A percentile compares a stretch with the other conserved stretches of the same genome.
These are phyloP conservation scores for Cirrhinus mrigala DNA, from an alignment of 2,797 vertebrate species.

Conservation along the genomic window DNA sequence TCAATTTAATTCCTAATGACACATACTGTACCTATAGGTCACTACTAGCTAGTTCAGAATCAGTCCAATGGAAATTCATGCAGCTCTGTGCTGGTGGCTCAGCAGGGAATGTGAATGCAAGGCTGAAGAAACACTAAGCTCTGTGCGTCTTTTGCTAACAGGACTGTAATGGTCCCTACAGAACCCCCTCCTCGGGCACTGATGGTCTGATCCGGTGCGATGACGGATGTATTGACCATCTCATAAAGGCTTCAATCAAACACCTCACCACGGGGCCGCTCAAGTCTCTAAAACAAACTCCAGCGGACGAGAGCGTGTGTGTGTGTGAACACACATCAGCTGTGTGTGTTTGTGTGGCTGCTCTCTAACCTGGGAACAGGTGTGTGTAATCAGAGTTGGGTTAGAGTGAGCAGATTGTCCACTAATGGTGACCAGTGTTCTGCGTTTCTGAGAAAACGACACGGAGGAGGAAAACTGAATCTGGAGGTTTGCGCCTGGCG, in stretches of 20 bases:
- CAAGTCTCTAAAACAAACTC: constrained; percentile 55
- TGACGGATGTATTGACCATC: constrained; percentile 29
- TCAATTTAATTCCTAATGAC: no score
- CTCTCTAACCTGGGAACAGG: constrained; percentile 36
- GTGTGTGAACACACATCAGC: constrained; percentile 45
- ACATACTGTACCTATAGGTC: no score
- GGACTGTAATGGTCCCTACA: not conserved
- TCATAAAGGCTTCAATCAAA: constrained; percentile 51
- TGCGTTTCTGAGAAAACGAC: not conserved
- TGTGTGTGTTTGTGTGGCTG: constrained; percentile 34
- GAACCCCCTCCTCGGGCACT: not conserved
- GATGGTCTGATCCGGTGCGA: not conserved
- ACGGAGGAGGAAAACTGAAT: constrained; percentile 30
- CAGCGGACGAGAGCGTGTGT: constrained; percentile 13
- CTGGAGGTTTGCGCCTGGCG: constrained; percentile 7
- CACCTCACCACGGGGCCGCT: constrained; percentile 41
- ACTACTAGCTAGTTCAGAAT: no score
- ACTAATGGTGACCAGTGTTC: constrained; percentile 47
- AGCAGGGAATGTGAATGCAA: not conserved
- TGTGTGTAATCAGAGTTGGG: constrained; percentile 59
- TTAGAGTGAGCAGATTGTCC: constrained; percentile 32
- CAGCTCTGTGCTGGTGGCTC: not conserved
- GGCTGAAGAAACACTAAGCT: not conserved
- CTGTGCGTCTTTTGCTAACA: not conserved
- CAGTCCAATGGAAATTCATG: no score